Evolutionary conservation across 2,888 invertebrate genomes (phyloP), one percentile per base, ranked within the genome.

Genomic region (Drosophila paracracens): DNA sequence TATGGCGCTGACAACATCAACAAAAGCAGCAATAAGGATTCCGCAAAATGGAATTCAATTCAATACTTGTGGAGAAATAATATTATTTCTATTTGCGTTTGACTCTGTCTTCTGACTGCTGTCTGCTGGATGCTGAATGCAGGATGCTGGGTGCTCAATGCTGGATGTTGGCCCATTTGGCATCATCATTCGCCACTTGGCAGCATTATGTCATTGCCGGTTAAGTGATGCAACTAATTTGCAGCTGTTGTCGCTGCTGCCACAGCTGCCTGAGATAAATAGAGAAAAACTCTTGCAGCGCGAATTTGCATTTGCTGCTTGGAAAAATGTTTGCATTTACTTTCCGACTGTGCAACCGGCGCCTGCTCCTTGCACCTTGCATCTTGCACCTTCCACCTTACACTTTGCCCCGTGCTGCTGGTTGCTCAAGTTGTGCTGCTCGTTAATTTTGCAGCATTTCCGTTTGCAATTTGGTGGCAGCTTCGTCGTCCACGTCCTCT

Each of bases 361-460:
- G 16, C 21, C 46, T 27, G 46, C 25, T 46, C 25, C 27, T 46
- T 25, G 46, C 25, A 25, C 25, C 46, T 25, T 25, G 46, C 46
- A 46, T 25, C 8, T 25, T 8, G 18, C 18, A 38, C 38, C 38
- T 18, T 8, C 4, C 38, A 38, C 38, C 3, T 18, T 18, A 7
- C 13, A 13, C 18, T 7, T 18, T 36, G 18, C 38, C 18, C 18
- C 16, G 16, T 46, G 25, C 25, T 46, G 25, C 46, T 63, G 63
- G 60, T 43, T 58, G 52, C 62, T 59, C 62, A 56, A 50, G 38
- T 61, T 66, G 70, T 75, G 76, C 64, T 85, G 88, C 85, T 88
- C 89, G 87, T 90, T 90, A 90, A 90, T 89, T 89, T 87, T 87
- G 79, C 89, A 89, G 88, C 87, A 86, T 90, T 89, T 90, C 90